Evolutionary conservation across 2,888 invertebrate genomes (phyloP), one percentile per base, ranked within the genome.

Genomic region (Brachyopa scutellaris): DNA sequence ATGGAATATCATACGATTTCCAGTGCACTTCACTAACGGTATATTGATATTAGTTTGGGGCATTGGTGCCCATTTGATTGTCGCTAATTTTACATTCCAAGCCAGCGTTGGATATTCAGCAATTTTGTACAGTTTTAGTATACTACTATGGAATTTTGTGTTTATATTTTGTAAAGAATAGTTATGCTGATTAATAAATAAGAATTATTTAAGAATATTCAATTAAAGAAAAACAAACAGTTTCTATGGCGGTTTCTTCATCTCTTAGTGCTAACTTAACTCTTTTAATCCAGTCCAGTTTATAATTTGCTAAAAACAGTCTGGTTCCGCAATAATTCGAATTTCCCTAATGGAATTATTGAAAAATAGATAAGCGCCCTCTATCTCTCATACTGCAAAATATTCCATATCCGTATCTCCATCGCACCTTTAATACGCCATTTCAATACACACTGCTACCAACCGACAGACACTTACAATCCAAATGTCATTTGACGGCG

Each of bases 21-120:
- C 90, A 0, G 87, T 90, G 4, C 88, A 89, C 82, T 88, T 89
- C 15, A 89, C 89, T n/a, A 90, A 90, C 70, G 89, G 90, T 13
- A 76, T 90, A 1, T 83, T 90, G 23, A 88, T 90, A 64, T 85
- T 90, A 29, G 67, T 89, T 2, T 90, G 89, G 89, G 90, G 90
- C 29, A 84, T 86, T 13, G 84, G 90, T 15, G 89, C 89, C 36
- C 90, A 90, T 70, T 86, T 88, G 84, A 85, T 89, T 42, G 89
- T 89, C 15, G 87, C 85, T n/a, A 85, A 87, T 21, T 89, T 88
- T 62, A 88, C 89, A 1, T 90, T 90, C 84, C 90, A 90, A 76
- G 89, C 89, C 8, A 88, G 88, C 15, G 88, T 89, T 3, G 88
- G 88, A 1, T 84, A 90, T 4, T 88, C 90, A 9, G 88, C 88